Evolutionary conservation across 1,140 invertebrate species (phyloP), one percentile per base, ranked within the genome.

Genomic region (Drosophila kikkawai): DNA sequence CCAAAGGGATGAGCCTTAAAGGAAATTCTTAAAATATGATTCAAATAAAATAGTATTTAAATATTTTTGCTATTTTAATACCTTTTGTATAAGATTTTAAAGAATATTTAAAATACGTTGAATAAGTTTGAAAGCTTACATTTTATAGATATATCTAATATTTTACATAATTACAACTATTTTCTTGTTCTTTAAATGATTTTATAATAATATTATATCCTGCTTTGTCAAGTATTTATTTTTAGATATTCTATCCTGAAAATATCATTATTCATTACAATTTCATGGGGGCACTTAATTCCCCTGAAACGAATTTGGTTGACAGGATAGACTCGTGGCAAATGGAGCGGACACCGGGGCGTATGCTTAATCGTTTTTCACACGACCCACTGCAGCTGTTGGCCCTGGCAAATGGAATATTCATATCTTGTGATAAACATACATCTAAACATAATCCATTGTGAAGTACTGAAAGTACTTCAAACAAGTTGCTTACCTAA

Each of bases 401-500:
- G 47, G 45, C 34, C 39, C 6, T 12, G 42, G 36, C 45, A 71
- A 59, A 79, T 73, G 70, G 70, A 79, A 79, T 69, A 79, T 79
- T 77, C 71, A 67, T 68, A 83, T 74, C 70, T 73, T 17, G 69
- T 39, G 70, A 73, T 78, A 87, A 83, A 83, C 80, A 77, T 83
- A 78, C 75, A 88, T 88, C 85, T 74, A 79, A 79, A 75, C 78
- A 79, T 88, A 88, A 88, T 80, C 85, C 85, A 79, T 81, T 85
- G 78, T 90, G 81, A 88, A 88, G 82, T 79, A 90, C 81, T 67
- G 69, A 77, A 53, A 76, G 73, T 79, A 69, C 85, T 90, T 81
- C 85, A 90, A 81, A 84, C 81, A 88, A 87, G 79, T 88, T 88
- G 84, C 84, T 81, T 90, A 88, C 80, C 84, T 88, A 84, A 60